These are phyloP conservation scores for Eptatretus burgeri DNA, from an alignment of 2,113 vertebrate species.

Conservation along the genomic window DNA sequence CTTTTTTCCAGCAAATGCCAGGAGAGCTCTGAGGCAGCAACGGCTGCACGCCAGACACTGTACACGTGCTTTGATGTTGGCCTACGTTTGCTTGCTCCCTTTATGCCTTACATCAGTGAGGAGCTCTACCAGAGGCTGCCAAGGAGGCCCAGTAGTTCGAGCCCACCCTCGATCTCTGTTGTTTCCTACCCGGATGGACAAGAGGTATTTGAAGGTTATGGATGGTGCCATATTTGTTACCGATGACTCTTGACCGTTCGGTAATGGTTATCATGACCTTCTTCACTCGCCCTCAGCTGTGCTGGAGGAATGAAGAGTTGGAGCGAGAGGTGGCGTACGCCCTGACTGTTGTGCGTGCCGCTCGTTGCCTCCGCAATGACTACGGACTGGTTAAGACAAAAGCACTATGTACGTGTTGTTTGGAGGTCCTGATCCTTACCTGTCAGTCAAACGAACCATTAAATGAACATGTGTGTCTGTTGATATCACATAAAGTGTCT, in stretches of 20 bases:
- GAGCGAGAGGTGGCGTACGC: conserved; percentile 33
- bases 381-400: conserved; percentile 50
- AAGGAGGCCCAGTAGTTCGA: conserved; percentile 13
- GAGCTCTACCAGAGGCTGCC: conserved; percentile 54
- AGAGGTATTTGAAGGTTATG: conserved; percentile 19
- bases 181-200: conserved; percentile 29
- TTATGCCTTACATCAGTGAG: conserved; percentile 57
- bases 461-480: too few species aligned
- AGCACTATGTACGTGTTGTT: conserved; percentile 43
- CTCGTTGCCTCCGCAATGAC: conserved; percentile 44
- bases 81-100: conserved; percentile 36
- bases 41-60: conserved; percentile 23
- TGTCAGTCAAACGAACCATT: too few species aligned
- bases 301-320: conserved; percentile 32
- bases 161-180: conserved; percentile 27
- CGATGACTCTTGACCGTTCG: neutral
- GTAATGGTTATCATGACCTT: neutral
- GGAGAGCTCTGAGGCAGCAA: too few species aligned
- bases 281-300: conserved; percentile 19
- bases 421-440: neutral
- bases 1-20: conserved; percentile 12
- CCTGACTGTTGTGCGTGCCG: conserved; percentile 30
- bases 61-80: conserved; percentile 48
- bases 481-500: too few species aligned
- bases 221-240: neutral